Evolutionary conservation across 2,797 vertebrate genomes (phyloP), one percentile per base, ranked within the genome.

Genomic region (Brachymystax lenok): DNA sequence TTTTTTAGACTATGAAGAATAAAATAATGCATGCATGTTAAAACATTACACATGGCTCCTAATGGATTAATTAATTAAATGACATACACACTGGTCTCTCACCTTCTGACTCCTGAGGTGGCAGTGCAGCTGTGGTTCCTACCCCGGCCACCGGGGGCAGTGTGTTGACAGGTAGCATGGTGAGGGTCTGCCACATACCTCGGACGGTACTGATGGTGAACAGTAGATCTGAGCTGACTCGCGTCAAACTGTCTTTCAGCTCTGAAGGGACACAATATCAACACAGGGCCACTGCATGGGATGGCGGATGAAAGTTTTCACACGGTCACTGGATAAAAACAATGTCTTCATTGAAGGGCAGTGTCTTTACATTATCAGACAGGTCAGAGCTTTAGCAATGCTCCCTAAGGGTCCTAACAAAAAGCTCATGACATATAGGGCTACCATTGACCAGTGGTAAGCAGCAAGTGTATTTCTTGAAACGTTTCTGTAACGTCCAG

Each of bases 201-300:
- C 70, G 70, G 46, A 72, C 13, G 30, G 91, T 93, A 50, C 94
- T 85, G 77, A 97, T 84, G 0, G 96, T 96, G 1, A 94, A 93
- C 75, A 97, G 85, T 68, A 96, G 85, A 79, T 96, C 95, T 77
- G 94, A 92, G 2, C 95, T 94, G 93, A 96, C 96, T 40, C 96
- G 92, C 0, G 93, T 95, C 79, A 96, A 88, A 75, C 95, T 95
- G 7, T 96, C 96, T 80, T 92, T 96, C 84, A 97, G 90, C 74
- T 96, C 96, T 97, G 91, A 17, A 17, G 8, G 12, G 21, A 52
- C n/a, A 71, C 14, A 19, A 33, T 14, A 10, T 67, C 28, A 66
- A 27, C 21, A 66, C 21, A 66, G 63, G 4, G 24, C 21, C 56
- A 59, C 54, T 17, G 54, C 54, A 56, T 16, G 6, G 19, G 16